Percentiles rank a stretch among this genome's conserved stretches.
phyloP scores from a whole-genome alignment of 2,113 vertebrate species.

The Oxygymnocypris stewartii region DNA sequence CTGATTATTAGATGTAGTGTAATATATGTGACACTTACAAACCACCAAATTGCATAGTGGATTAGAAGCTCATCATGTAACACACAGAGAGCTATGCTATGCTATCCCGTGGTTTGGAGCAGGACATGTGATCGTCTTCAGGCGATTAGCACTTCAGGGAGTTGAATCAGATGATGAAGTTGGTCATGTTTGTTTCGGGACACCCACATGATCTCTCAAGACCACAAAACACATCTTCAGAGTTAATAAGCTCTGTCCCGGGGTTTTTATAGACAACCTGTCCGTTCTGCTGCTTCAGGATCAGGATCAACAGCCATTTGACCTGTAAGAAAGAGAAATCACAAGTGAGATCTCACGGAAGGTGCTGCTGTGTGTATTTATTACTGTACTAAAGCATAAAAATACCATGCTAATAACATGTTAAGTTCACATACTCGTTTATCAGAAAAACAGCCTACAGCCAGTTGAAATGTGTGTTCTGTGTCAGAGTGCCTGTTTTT shows the following conservation, averaged over 20 bases:
- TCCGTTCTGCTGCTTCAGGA: neutral
- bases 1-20: neutral
- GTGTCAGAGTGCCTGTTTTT: too few relatives aligned
- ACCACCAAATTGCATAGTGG: neutral
- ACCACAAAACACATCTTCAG: conserved; percentile 10
- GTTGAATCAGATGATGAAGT: conserved; percentile 12
- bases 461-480: too few relatives aligned
- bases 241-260: neutral
- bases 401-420: too few relatives aligned
- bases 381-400: too few relatives aligned
- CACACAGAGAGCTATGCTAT: conserved; percentile 4
- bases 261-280: neutral
- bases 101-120: conserved; percentile 4
- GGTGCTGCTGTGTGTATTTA: too few relatives aligned
- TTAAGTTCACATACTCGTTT: too few relatives aligned
- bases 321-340: neutral
- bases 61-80: neutral
- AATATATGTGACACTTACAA: neutral
- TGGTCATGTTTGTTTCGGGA: conserved; percentile 37
- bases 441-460: too few relatives aligned
- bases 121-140: conserved; percentile 68
- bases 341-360: neutral
- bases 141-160: conserved; percentile 35
- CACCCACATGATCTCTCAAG: conserved; percentile 63
- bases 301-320: neutral